Base-by-base conservation (phyloP, 2,888 invertebrate species). In the Rhingia campestris region DNA sequence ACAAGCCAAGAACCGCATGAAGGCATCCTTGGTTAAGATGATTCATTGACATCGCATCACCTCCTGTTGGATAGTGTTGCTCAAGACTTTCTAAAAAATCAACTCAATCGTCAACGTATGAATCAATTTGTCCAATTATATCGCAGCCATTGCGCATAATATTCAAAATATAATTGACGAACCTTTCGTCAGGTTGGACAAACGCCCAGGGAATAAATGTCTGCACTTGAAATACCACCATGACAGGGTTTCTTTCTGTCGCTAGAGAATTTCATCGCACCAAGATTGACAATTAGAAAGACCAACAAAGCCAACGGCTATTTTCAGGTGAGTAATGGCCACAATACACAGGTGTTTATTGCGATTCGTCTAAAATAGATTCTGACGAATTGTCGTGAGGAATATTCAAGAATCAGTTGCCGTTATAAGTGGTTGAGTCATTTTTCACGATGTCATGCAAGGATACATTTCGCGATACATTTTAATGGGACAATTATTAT, bases 281-380 rank as follows among this genome's bases (percentile, higher is more conserved):
- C 3, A 39, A 56, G 56, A 22, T 22, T 37, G 35, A 39, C 47
- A 47, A 14, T 39, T 56, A 56, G 47, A 7, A 39, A 70, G 32
- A 30, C n/a, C 3, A 6, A 12, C 7, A 49, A 58, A 67, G 37
- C 9, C 14, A 33, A 64, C 49, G 54, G 54, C 67, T 33, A 14
- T 45, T 30, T 56, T 10, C 45, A 54, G 73, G 64, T 74, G 74
- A 74, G 61, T 74, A 74, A 74, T 66, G 14, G 49, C 45, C 37
- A 56, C 4, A 6, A 14, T 22, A 74, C 64, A 74, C 74, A 74
- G 74, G 74, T 74, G 74, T 43, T 74, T 70, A 59, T 43, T 49
- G 74, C 73, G 12, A 63, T 54, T 14, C n/a, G n/a, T 56, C 5
- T 12, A 39, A 54, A 73, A 63, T 64, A 63, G 64, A 64, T 32